Base-by-base conservation (phyloP, 1,140 invertebrate species). In the Neoseiulus cucumeris region DNA sequence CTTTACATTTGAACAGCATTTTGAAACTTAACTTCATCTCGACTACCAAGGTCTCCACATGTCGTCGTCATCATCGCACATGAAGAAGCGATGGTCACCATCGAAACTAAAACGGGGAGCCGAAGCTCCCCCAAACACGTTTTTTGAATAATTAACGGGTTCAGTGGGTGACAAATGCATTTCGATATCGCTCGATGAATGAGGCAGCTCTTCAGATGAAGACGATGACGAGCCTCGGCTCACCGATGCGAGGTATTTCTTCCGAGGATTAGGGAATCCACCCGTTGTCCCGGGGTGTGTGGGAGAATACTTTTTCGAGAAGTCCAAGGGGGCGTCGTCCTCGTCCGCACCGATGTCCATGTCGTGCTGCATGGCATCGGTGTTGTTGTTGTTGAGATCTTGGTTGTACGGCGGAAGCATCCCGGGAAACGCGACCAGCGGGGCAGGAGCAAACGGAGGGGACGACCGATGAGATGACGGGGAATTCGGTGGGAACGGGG, bases 71-170 rank as follows among this genome's bases (percentile, higher is more conserved):
- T 59, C 51, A 6, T 59, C 51, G 22, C 51, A 29, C 14, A 59
- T 33, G 33, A 59, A 29, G 14, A 25, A 25, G 1, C 25, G 33
- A 2, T 59, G 25, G 17, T 14, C 51, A 59, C 51, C 51, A 33
- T 29, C 17, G 33, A 59, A 59, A 59, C 33, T 59, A 59, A 29
- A 59, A 33, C 51, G 51, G 51, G 51, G 51, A 59, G 51, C 51
- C 51, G 51, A 59, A 59, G 51, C 51, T 59, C 51, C 51, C 51
- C 51, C n/a, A 59, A 2, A 59, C 51, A 25, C 51, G 51, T 59
- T 59, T 59, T 59, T 59, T 59, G 51, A 59, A 59, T 59, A 59
- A 25, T 59, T 59, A 1, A 59, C 51, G 17, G 51, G 51, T 59
- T 59, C 25, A 33, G 25, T 20, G 14, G 25, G 51, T 2, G 25